Base-by-base conservation (phyloP, 2,113 vertebrate genomes). In the Gallinago media region DNA sequence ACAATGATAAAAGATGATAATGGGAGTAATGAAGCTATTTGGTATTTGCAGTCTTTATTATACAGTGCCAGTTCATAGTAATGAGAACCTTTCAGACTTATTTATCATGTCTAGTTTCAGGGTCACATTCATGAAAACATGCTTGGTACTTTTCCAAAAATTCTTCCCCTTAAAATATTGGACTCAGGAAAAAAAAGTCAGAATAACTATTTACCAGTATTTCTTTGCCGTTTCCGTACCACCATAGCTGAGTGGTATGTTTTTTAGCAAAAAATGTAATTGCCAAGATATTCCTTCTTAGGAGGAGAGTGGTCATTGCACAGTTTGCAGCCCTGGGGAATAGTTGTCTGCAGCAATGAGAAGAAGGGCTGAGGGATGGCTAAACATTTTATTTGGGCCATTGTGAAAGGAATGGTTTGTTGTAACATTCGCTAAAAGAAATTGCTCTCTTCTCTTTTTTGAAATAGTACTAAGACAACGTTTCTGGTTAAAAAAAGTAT, bases 21-120 rank as follows among this genome's bases (percentile, higher is more conserved):
- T 86, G 73, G 68, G 85, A 46, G 42, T 90, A 94, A 94, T 80
- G 55, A 95, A 85, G 75, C 71, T 89, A 42, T 86, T 85, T 86
- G 78, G 56, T 88, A 47, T 84, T 92, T 94, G 72, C 63, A 94
- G 85, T 46, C 93, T 89, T 87, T 87, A 89, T 94, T 78, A 54
- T 47, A 62, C n/a, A 65, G 44, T 54, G 54, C 36, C 55, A 75
- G 85, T 91, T 49, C 3, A 8, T 38, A 75, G 56, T 81, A 87
- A 94, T 86, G 75, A 89, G 88, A 86, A 86, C 52, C 82, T 88
- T 90, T 47, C 54, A 71, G 80, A 49, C 49, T 68, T 55, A 77
- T 76, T 93, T 74, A 66, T 78, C 56, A 8, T 29, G n/a, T 68
- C 76, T 75, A 56, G 23, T 90, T 70, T 59, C 12, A 72, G 56